Percentiles rank a stretch among this genome's conserved stretches.
These are phyloP conservation scores for Eolophus roseicapilla DNA, from an alignment of 2,113 vertebrate species.

Conservation along the genomic window DNA sequence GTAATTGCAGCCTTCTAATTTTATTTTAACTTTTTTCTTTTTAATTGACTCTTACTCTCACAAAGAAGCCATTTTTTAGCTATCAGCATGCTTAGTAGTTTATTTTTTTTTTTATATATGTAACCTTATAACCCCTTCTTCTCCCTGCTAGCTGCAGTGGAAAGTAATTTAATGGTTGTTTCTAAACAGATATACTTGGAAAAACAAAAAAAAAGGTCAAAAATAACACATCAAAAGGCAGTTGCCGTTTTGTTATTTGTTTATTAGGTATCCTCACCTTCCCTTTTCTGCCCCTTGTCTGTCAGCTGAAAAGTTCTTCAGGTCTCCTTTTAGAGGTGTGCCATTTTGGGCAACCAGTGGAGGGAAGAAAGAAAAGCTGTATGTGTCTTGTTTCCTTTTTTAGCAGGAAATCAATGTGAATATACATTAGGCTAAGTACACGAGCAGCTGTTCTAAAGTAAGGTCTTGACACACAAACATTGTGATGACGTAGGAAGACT, in stretches of 20 bases:
- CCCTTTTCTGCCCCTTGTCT: background rate
- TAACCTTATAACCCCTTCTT: background rate
- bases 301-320: background rate
- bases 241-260: background rate
- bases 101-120: background rate
- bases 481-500: background rate
- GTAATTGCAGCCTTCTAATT: background rate
- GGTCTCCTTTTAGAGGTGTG: background rate
- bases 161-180: background rate
- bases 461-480: conserved; percentile 30
- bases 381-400: background rate
- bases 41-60: background rate
- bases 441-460: background rate
- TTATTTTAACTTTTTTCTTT: background rate
- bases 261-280: background rate
- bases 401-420: conserved; percentile 2
- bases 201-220: background rate
- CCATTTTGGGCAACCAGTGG: background rate
- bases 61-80: background rate
- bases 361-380: background rate
- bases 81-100: background rate
- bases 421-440: conserved; percentile 4
- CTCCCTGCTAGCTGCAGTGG: background rate
- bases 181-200: background rate
- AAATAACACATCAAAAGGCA: background rate